Percentiles rank a stretch among this genome's conserved stretches.
phyloP scores from a whole-genome alignment of 2,888 invertebrate genomes.

The Epinotia brunnichana region DNA sequence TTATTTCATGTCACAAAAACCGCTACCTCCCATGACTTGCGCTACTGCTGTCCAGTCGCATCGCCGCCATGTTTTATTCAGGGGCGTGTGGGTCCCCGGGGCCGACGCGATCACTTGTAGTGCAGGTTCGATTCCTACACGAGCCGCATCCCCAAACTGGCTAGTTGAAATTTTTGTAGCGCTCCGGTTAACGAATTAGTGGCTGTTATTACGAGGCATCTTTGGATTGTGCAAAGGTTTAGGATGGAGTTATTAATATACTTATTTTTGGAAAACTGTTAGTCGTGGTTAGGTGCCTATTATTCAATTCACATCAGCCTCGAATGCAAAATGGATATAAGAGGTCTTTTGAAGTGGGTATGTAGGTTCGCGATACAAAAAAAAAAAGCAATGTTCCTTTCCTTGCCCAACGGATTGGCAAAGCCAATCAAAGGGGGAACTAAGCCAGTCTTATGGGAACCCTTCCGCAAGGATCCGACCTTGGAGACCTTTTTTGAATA shows the following conservation, averaged over 20 bases:
- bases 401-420: too few relatives aligned
- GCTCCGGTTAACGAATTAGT: constrained; percentile 22
- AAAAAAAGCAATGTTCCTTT: too few relatives aligned
- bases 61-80: constrained; percentile 40
- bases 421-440: too few relatives aligned
- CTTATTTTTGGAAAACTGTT: neutral
- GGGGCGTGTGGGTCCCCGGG: constrained; percentile 15
- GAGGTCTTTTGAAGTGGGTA: too few relatives aligned
- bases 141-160: constrained; percentile 21
- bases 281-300: too few relatives aligned
- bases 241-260: neutral
- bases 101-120: constrained; percentile 37
- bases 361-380: too few relatives aligned
- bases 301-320: too few relatives aligned
- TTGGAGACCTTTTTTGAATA: too few relatives aligned
- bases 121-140: constrained; percentile 36
- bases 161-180: constrained; percentile 17
- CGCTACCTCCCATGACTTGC: neutral
- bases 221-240: neutral
- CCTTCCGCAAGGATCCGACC: too few relatives aligned
- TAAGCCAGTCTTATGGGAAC: too few relatives aligned
- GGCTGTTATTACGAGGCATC: neutral
- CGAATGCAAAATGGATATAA: too few relatives aligned
- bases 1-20: neutral
- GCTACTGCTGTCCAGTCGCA: constrained; percentile 26